phyloP scores from a whole-genome alignment of 1,140 invertebrate genomes.

The Catajapyx aquilonaris region DNA sequence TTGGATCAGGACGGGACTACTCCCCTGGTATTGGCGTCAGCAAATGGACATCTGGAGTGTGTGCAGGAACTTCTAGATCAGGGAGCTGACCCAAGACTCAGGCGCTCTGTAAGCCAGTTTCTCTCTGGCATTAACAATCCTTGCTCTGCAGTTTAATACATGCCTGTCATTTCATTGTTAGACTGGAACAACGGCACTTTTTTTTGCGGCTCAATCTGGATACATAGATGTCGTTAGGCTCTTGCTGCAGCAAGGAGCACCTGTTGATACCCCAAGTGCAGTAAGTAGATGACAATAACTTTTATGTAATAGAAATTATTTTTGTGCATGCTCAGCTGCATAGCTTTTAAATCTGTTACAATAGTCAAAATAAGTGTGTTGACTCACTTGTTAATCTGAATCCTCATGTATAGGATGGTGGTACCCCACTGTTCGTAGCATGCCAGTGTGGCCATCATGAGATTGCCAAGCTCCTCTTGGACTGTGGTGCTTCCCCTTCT shows the following conservation, averaged over 20 bases:
- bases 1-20: conserved; percentile 85
- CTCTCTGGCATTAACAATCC: no score
- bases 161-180: conserved; percentile 20
- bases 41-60: conserved; percentile 68
- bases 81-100: conserved; percentile 62
- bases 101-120: conserved; percentile 53
- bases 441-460: conserved; percentile 77
- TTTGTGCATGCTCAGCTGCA: no score
- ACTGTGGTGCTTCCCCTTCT: conserved; percentile 40
- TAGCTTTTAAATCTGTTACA: no score
- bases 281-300: no score
- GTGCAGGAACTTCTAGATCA: conserved; percentile 67
- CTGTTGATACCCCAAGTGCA: conserved; percentile 55
- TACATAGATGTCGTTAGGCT: conserved; percentile 57
- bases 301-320: no score
- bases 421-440: conserved; percentile 74
- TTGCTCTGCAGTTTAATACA: neutral
- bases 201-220: conserved; percentile 79
- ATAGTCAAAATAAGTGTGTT: no score
- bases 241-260: conserved; percentile 51
- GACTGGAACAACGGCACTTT: conserved; percentile 77
- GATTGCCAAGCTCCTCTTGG: conserved; percentile 58
- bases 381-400: neutral
- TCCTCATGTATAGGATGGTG: conserved; percentile 47
- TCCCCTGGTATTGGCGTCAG: conserved; percentile 69